These are phyloP conservation scores for Ahaetulla prasina DNA, from an alignment of 2,113 vertebrate species.

Conservation along the genomic window DNA sequence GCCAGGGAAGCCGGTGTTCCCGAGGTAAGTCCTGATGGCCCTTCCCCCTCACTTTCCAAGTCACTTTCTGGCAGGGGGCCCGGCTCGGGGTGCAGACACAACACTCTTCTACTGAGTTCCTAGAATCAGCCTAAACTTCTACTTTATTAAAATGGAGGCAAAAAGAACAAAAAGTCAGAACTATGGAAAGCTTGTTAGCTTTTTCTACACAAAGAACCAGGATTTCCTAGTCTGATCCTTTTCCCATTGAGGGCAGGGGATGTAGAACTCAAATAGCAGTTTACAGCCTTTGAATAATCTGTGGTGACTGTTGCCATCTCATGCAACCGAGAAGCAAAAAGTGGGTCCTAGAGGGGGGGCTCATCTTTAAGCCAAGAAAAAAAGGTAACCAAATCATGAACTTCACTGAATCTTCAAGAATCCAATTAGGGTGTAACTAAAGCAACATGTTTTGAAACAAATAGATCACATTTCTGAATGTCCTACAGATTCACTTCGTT, in stretches of 20 bases:
- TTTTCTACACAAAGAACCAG: not conserved
- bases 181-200: not conserved
- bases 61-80: too few relatives aligned
- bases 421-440: not conserved
- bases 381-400: not conserved
- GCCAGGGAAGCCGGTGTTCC: too few relatives aligned
- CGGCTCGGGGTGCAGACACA: too few relatives aligned
- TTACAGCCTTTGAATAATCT: not conserved
- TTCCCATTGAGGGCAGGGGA: too few relatives aligned
- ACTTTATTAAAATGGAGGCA: not conserved
- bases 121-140: not conserved
- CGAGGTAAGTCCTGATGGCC: too few relatives aligned
- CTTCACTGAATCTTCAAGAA: not conserved
- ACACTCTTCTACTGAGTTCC: not conserved
- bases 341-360: not conserved
- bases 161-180: not conserved
- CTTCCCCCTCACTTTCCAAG: too few relatives aligned
- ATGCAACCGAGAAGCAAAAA: not conserved
- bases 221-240: not conserved
- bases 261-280: not conserved
- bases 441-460: constrained; percentile 20
- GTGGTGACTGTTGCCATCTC: not conserved
- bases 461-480: constrained; percentile 46
- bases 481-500: constrained; percentile 27
- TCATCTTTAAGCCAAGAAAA: not conserved